phyloP scores from a whole-genome alignment of 2,888 invertebrate species.

The Diaprepes abbreviatus region DNA sequence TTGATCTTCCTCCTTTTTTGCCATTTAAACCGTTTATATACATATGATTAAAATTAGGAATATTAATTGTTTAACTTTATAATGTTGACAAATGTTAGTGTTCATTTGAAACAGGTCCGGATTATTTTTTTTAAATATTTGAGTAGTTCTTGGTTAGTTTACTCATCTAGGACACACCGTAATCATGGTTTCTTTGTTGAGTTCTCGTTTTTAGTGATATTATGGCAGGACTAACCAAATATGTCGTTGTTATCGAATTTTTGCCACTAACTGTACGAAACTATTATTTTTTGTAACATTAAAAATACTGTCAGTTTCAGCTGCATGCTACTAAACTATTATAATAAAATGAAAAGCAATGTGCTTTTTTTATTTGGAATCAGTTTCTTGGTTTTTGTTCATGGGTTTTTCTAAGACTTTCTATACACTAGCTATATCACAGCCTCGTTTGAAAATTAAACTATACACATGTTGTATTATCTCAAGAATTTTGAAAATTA shows the following conservation, averaged over 20 bases:
- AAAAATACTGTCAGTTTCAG: neutral
- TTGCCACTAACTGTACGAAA: neutral
- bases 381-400: constrained; percentile 39
- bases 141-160: too few relatives aligned
- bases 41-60: too few relatives aligned
- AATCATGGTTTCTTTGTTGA: too few relatives aligned
- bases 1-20: too few relatives aligned
- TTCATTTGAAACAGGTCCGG: too few relatives aligned
- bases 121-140: too few relatives aligned
- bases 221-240: neutral
- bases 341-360: neutral
- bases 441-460: constrained; percentile 39
- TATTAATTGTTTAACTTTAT: too few relatives aligned
- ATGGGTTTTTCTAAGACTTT: constrained; percentile 27
- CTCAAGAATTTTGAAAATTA: neutral
- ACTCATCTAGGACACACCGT: too few relatives aligned
- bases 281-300: neutral
- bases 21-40: too few relatives aligned
- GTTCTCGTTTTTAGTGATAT: too few relatives aligned
- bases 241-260: neutral
- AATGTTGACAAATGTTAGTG: too few relatives aligned
- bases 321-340: neutral
- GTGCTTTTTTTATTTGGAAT: constrained; percentile 30
- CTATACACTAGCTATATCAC: constrained; percentile 39
- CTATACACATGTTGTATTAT: neutral